Percentiles rank a stretch among this genome's conserved stretches.
Evolutionary conservation across 30 jellyfish, hydroid and myxozoan species (phyloP).

Genomic region (Hydractinia symbiolongicarpus): DNA sequence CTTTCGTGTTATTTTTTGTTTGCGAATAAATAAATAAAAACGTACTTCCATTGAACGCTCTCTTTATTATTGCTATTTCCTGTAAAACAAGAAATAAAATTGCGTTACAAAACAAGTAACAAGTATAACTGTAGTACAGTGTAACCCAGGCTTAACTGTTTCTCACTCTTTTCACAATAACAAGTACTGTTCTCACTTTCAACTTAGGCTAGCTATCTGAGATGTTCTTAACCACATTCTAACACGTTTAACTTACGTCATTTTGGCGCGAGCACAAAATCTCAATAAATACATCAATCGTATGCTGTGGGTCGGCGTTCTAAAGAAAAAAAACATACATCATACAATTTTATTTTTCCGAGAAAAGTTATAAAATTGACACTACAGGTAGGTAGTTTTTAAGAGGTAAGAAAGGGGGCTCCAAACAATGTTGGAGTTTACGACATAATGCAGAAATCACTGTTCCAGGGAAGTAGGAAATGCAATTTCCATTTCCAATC

Average conservation of each 20-base stretch:
- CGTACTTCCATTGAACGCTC: slow-evolving; percentile 87
- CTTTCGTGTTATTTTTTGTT: neutral
- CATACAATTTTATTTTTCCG: no score
- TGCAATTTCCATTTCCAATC: no score
- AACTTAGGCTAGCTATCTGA: neutral
- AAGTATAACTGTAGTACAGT: no score
- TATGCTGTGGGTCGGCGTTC: slow-evolving; percentile 36
- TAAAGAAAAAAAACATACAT: neutral
- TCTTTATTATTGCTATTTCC: slow-evolving; percentile 74
- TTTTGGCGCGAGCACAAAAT: slow-evolving; percentile 79
- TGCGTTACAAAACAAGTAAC: no score
- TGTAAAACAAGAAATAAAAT: slow-evolving; percentile 8
- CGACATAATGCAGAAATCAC: no score
- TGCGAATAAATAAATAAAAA: neutral
- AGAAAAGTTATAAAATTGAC: no score
- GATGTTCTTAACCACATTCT: neutral
- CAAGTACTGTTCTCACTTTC: neutral
- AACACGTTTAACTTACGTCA: slow-evolving; percentile 56
- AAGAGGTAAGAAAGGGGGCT: no score
- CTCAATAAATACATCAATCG: slow-evolving; percentile 53
- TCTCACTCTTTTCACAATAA: no score
- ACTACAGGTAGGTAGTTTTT: no score
- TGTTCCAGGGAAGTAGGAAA: no score
- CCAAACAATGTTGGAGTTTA: no score
- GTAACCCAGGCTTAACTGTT: no score